Evolutionary conservation across 2,113 vertebrate species (phyloP).

Genomic region (Sphaerodactylus townsendi): DNA sequence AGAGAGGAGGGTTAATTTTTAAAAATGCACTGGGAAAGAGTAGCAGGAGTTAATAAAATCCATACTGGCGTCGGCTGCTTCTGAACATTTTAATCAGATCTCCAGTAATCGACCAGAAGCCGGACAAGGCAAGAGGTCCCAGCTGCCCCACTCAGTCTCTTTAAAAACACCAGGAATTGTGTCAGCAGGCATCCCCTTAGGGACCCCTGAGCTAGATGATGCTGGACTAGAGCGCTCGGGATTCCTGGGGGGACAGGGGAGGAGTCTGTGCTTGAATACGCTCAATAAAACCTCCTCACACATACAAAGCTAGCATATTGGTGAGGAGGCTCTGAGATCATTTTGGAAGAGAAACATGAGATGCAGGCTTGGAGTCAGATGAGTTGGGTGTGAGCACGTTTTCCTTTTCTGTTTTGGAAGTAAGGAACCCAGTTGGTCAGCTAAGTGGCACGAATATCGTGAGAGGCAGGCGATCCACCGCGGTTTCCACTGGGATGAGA

Average conservation of each 20-base stretch:
- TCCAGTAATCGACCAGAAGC: no score
- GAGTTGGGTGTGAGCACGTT: neutral
- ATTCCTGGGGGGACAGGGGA: neutral
- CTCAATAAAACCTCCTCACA: neutral
- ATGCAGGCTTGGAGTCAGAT: neutral
- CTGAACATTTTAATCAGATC: no score
- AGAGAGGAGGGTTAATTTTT: no score
- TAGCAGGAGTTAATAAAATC: no score
- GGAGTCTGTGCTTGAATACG: neutral
- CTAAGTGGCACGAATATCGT: neutral
- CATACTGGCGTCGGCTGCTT: no score
- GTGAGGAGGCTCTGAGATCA: neutral
- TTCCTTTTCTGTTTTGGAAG: neutral
- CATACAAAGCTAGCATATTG: neutral
- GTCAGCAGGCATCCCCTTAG: no score
- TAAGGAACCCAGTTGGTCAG: no score
- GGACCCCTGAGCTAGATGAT: neutral
- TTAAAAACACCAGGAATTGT: no score
- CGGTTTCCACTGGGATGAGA: neutral
- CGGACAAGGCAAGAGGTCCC: neutral
- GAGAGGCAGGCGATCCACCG: no score
- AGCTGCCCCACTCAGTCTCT: slow-evolving; percentile 8
- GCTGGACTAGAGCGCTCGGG: no score
- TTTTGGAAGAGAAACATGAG: neutral
- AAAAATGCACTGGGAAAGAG: no score